These are phyloP conservation scores for Ophioninae sp. DNA, from an alignment of 2,888 invertebrate species.

Conservation along the genomic window DNA sequence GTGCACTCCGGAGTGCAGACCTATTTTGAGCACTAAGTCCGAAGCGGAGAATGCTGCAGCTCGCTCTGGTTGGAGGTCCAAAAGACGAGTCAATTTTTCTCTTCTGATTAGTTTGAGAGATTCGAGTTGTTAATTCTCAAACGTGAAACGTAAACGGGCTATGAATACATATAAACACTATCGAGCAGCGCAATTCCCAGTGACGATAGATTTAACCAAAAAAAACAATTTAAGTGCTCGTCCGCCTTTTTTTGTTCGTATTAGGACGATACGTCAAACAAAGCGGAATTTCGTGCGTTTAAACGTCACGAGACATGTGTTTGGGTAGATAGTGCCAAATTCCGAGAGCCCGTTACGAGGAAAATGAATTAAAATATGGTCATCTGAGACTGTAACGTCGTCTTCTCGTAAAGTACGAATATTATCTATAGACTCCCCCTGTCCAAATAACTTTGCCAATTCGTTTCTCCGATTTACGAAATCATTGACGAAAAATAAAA, in stretches of 20 bases:
- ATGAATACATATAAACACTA: not conserved
- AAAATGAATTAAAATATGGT: not conserved
- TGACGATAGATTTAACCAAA: not conserved
- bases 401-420: not conserved
- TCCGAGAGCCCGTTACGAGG: not conserved
- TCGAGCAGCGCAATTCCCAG: conserved; percentile 1
- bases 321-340: conserved; percentile 26
- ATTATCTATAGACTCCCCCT: not conserved
- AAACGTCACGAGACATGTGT: conserved; percentile 19
- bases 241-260: conserved; percentile 11
- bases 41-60: not conserved
- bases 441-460: no score
- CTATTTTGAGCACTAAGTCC: conserved; percentile 12
- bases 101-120: conserved; percentile 29
- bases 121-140: conserved; percentile 20
- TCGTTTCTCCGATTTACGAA: not conserved
- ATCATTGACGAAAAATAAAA: not conserved
- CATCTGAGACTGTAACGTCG: not conserved
- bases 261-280: conserved; percentile 30
- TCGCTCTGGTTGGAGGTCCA: conserved; percentile 1
- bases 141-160: not conserved
- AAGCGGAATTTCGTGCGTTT: conserved; percentile 44
- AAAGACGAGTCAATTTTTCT: conserved; percentile 26
- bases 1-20: not conserved
- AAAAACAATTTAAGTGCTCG: not conserved